Evolutionary conservation across 2,888 invertebrate genomes (phyloP).

Genomic region (Mactromeris polynyma): DNA sequence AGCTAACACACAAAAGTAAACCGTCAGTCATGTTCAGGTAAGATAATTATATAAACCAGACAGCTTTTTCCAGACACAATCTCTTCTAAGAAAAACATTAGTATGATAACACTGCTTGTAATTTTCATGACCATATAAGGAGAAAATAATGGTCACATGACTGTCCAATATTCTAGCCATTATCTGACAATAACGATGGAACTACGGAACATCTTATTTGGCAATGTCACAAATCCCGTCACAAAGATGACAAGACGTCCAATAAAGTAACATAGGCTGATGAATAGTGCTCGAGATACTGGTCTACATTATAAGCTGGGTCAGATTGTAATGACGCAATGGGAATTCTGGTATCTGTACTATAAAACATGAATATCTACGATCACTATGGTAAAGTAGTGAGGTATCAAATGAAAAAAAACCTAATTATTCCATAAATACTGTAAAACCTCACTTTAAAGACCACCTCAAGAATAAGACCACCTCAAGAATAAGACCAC

Average conservation of each 20-base stretch:
- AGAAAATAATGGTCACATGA: conserved; percentile 16
- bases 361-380: no score
- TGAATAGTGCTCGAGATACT: not conserved
- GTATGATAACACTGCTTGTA: not conserved
- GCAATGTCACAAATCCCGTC: not conserved
- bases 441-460: no score
- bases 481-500: no score
- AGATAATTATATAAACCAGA: not conserved
- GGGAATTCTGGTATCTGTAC: no score
- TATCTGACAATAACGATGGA: not conserved
- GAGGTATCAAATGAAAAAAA: no score
- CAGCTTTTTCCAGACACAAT: not conserved
- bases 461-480: no score
- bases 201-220: not conserved
- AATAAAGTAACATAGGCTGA: not conserved
- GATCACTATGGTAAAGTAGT: no score
- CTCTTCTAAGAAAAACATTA: not conserved
- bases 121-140: conserved; percentile 10
- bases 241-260: not conserved
- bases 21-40: not conserved
- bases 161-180: not conserved
- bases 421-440: no score
- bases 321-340: not conserved
- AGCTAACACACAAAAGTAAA: no score
- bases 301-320: not conserved